These are phyloP conservation scores for Microchirus variegatus DNA, from an alignment of 2,797 vertebrate species.

Conservation along the genomic window DNA sequence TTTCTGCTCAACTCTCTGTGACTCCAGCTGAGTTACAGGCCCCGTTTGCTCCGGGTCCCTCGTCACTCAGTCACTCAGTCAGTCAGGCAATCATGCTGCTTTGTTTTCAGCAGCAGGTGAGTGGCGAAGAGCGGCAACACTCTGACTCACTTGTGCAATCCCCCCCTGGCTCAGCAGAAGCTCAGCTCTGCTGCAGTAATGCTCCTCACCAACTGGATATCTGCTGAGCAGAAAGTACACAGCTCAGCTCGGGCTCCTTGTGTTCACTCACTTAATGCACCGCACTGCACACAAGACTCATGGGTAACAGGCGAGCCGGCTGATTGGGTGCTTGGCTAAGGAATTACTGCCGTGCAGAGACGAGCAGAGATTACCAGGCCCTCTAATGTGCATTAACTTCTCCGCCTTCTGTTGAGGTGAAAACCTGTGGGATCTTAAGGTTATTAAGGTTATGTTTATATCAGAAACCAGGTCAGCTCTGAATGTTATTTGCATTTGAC, in stretches of 20 bases:
- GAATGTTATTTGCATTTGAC: no score
- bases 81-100: slow-evolving; percentile 18
- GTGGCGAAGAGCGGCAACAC: slow-evolving; percentile 37
- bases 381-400: slow-evolving; percentile 65
- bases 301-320: slow-evolving; percentile 39
- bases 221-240: slow-evolving; percentile 28
- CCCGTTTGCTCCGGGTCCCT: not conserved
- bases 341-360: slow-evolving; percentile 50
- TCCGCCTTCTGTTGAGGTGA: slow-evolving; percentile 61
- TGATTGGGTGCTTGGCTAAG: slow-evolving; percentile 47
- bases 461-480: not conserved
- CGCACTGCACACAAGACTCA: slow-evolving; percentile 16
- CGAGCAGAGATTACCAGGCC: slow-evolving; percentile 58
- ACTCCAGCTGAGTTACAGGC: slow-evolving; percentile 5
- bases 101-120: slow-evolving; percentile 46
- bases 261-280: slow-evolving; percentile 40
- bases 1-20: slow-evolving; percentile 31
- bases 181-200: slow-evolving; percentile 61
- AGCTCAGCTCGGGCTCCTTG: slow-evolving; percentile 54
- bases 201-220: slow-evolving; percentile 46
- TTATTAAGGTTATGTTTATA: slow-evolving; percentile 27
- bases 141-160: slow-evolving; percentile 47
- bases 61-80: slow-evolving; percentile 11
- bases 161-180: slow-evolving; percentile 59
- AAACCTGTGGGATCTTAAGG: slow-evolving; percentile 34